phyloP scores from a whole-genome alignment of 1,140 invertebrate species.

The Cydia fagiglandana region DNA sequence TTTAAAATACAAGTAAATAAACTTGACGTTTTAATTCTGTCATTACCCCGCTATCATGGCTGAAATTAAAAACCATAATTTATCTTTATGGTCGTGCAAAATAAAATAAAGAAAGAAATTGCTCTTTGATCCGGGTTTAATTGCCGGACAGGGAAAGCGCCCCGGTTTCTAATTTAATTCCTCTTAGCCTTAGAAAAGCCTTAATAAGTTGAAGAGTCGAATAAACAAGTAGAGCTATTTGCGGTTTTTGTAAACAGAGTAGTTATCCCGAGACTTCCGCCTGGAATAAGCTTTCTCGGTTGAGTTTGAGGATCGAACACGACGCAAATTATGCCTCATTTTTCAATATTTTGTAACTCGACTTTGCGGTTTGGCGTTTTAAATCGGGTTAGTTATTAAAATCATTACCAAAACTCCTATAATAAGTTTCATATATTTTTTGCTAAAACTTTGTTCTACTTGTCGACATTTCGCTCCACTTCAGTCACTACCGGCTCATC shows the following conservation, averaged over 20 bases:
- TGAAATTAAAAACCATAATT: slow-evolving; percentile 31
- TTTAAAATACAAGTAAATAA: background rate
- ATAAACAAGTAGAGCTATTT: background rate
- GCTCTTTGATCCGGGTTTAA: slow-evolving; percentile 22
- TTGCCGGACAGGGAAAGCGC: slow-evolving; percentile 13
- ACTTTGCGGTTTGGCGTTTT: background rate
- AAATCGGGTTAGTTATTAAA: background rate
- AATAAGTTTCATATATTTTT: too few relatives aligned
- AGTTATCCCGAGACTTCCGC: background rate
- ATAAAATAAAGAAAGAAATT: slow-evolving; percentile 15
- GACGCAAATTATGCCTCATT: too few relatives aligned
- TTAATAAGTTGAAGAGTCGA: slow-evolving; percentile 7
- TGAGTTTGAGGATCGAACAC: background rate
- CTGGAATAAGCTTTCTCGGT: background rate
- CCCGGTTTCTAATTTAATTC: slow-evolving; percentile 23
- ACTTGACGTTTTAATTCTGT: background rate
- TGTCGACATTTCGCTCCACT: too few relatives aligned
- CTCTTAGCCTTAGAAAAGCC: slow-evolving; percentile 10
- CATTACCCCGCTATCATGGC: slow-evolving; percentile 13
- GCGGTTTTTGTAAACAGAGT: slow-evolving; percentile 6
- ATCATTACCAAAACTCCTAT: too few relatives aligned
- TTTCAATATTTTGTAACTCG: background rate
- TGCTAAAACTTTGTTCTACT: too few relatives aligned
- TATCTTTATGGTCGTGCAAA: slow-evolving; percentile 27
- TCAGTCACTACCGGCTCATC: too few relatives aligned